Conservation (phyloP, 2,888 invertebrate species). For the Coecobrya sp. region DNA sequence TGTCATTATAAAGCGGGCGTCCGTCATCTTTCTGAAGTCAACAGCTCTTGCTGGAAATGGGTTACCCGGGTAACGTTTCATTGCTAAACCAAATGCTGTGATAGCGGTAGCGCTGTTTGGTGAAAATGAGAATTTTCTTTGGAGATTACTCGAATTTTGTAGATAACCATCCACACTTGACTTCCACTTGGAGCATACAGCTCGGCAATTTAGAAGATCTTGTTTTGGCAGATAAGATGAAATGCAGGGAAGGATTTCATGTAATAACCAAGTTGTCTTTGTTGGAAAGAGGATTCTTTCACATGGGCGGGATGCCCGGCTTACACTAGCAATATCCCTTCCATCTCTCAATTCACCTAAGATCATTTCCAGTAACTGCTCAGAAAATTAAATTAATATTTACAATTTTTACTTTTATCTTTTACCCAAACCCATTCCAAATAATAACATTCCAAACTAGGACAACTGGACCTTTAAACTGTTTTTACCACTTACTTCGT, state of each 20-base stretch:
- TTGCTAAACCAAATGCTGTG: constrained; percentile 6
- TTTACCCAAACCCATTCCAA: no score
- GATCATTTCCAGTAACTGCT: background rate
- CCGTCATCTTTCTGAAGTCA: background rate
- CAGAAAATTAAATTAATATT: background rate
- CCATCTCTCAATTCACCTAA: no score
- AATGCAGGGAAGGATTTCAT: background rate
- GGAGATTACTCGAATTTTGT: background rate
- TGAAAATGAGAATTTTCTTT: background rate
- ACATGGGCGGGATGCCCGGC: background rate
- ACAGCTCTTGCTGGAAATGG: constrained; percentile 17
- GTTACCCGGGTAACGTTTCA: background rate
- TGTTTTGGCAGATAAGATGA: background rate
- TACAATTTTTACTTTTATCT: no score
- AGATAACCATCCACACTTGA: background rate
- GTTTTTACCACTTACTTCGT: background rate
- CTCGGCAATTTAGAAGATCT: background rate
- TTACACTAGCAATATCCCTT: background rate
- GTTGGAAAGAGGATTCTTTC: background rate
- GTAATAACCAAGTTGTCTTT: background rate
- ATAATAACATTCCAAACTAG: background rate
- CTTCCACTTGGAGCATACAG: background rate
- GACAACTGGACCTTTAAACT: no score
- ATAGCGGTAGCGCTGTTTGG: background rate
- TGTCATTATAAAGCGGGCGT: background rate